Conservation (phyloP, 2,113 vertebrate species). For the Boleophthalmus pectinirostris region DNA sequence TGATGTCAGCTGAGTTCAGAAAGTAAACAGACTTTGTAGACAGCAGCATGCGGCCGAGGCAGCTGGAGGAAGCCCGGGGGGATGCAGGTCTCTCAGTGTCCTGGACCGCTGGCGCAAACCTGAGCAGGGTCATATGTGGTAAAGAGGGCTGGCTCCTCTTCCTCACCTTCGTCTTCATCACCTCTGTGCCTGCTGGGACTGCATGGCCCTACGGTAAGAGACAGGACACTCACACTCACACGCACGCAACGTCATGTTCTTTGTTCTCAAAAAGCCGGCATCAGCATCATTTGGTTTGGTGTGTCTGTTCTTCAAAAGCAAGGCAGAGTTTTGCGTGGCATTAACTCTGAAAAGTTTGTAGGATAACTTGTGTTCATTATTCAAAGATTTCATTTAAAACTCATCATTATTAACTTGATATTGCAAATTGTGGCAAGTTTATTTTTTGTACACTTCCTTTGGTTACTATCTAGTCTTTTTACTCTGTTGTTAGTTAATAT, state of each 20-base stretch:
- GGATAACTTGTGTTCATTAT: not conserved
- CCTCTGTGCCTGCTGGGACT: conserved; percentile 60
- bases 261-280: conserved; percentile 67
- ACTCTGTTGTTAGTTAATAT: not conserved
- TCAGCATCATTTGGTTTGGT: conserved; percentile 52
- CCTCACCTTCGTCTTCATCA: conserved; percentile 61
- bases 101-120: conserved; percentile 10
- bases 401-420: too few species aligned
- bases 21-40: conserved; percentile 81
- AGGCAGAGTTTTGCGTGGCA: conserved; percentile 15
- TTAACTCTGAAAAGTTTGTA: not conserved
- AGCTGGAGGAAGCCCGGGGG: conserved; percentile 59
- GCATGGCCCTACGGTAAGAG: conserved; percentile 79
- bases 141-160: conserved; percentile 57
- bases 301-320: conserved; percentile 22
- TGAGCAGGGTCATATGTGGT: conserved; percentile 36
- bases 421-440: not conserved
- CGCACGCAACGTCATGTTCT: conserved; percentile 35
- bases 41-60: conserved; percentile 75
- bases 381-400: too few species aligned
- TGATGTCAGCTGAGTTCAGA: conserved; percentile 84
- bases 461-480: not conserved
- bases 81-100: conserved; percentile 33
- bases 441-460: not conserved
- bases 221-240: conserved; percentile 15